Conservation (phyloP, 2,113 vertebrate species). For the Heloderma charlesbogerti region DNA sequence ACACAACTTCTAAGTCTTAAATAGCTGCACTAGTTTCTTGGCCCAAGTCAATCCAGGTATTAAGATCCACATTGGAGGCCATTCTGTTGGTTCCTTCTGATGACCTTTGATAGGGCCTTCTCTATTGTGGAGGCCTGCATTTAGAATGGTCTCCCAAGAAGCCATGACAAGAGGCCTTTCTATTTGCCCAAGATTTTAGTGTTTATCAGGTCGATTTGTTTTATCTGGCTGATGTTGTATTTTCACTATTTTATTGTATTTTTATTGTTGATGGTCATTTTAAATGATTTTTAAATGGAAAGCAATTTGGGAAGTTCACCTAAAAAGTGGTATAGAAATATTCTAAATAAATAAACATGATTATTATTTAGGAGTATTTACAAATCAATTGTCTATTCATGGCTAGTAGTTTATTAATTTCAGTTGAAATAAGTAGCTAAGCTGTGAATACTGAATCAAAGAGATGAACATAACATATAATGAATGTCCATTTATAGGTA, state of each 20-base stretch:
- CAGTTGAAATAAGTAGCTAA: constrained; percentile 3
- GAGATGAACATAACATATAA: neutral
- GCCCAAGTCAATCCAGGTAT: neutral
- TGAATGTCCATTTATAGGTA: constrained; percentile 58
- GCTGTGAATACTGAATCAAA: neutral
- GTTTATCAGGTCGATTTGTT: neutral
- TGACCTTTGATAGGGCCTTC: neutral
- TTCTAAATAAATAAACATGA: neutral
- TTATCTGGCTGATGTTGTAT: neutral
- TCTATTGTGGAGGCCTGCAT: neutral
- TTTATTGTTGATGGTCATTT: neutral
- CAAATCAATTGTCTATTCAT: neutral
- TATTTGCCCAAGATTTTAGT: neutral
- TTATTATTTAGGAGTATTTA: constrained; percentile 11
- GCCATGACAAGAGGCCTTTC: neutral
- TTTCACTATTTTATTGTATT: neutral
- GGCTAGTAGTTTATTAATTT: neutral
- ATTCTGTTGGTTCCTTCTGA: neutral
- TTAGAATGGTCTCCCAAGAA: neutral
- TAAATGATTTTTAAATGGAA: neutral
- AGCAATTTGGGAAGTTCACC: neutral
- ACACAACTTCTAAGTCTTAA: neutral
- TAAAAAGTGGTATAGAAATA: neutral
- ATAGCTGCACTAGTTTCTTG: neutral
- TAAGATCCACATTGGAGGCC: neutral